Evolutionary conservation across 2,888 invertebrate genomes (phyloP).

Genomic region (Cyaniris semiargus): DNA sequence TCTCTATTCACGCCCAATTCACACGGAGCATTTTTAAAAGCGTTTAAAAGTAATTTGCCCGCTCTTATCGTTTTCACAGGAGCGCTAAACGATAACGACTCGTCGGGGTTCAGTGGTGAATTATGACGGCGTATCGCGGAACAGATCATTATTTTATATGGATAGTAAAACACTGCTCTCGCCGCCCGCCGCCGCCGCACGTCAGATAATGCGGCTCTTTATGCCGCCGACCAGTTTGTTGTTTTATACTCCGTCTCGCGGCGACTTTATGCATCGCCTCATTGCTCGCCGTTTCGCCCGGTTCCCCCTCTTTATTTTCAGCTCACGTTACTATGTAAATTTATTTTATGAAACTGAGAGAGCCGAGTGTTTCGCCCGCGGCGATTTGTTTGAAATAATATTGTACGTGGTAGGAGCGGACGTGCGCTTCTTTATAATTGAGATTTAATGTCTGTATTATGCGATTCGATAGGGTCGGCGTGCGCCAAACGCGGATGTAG

Average conservation of each 20-base stretch:
- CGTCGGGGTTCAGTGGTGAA: slow-evolving; percentile 47
- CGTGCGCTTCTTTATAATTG: slow-evolving; percentile 30
- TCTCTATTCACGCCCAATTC: slow-evolving; percentile 57
- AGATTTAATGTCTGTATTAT: slow-evolving; percentile 30
- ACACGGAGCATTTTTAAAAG: slow-evolving; percentile 46
- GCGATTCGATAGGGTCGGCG: background rate
- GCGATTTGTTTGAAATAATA: slow-evolving; percentile 41
- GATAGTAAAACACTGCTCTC: slow-evolving; percentile 64
- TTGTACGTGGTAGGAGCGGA: slow-evolving; percentile 34
- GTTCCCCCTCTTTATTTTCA: slow-evolving; percentile 75
- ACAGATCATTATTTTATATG: slow-evolving; percentile 71
- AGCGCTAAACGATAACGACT: slow-evolving; percentile 32
- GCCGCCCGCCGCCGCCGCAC: slow-evolving; percentile 56
- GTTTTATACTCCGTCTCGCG: slow-evolving; percentile 76
- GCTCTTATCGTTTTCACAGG: slow-evolving; percentile 36
- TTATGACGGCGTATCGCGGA: slow-evolving; percentile 52
- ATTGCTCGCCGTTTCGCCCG: slow-evolving; percentile 76
- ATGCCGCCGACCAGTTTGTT: slow-evolving; percentile 76
- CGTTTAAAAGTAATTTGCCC: slow-evolving; percentile 61
- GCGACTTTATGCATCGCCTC: slow-evolving; percentile 76
- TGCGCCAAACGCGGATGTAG: background rate
- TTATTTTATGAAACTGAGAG: slow-evolving; percentile 46
- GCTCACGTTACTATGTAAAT: slow-evolving; percentile 76
- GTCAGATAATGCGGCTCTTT: slow-evolving; percentile 72
- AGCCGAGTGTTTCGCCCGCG: slow-evolving; percentile 40